Evolutionary conservation across 2,113 vertebrate genomes (phyloP), one percentile per base, ranked within the genome.

Genomic region (Ammodytes marinus): DNA sequence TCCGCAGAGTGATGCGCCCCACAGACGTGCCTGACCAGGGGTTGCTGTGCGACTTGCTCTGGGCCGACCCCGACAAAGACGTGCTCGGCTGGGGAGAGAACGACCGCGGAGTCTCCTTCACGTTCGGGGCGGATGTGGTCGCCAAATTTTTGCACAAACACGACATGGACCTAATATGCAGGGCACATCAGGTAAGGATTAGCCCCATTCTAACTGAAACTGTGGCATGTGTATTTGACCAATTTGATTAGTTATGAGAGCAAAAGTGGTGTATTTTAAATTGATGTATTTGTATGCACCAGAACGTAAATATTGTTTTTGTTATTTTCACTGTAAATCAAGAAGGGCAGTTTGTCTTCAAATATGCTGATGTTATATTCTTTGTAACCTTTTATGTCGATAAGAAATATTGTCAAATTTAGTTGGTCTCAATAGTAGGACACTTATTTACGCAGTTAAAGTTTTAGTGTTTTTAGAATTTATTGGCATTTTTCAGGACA

Each of bases 41-140:
- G 45, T 76, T 96, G 82, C 75, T 96, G 50, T 99, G 98, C 0
- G 98, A 99, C 92, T 95, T 99, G 71, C 96, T 99, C 67, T 99
- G 98, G 98, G 98, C 98, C 0, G 98, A 99, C 84, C 98, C 98
- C 0, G 98, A 99, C 93, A 99, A 99, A 89, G 98, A 96, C 4
- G 95, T 96, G 73, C 85, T 96, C 74, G 95, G 95, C 68, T 96
- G 95, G 95, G 95, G 95, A 0, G 95, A 96, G 83, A 96, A 96
- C 10, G 95, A 96, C 89, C 95, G 95, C 0, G 95, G 95, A 0
- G 95, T 96, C 83, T 96, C 95, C 80, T 96, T 96, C 86, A 96
- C 95, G 1, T 96, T 96, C 13, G 95, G 95, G 5, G 95, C 95
- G 2, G 95, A 96, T 9, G 95, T 96, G 76, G 95, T 96, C 91